A percentile compares a stretch with the other conserved stretches of the same genome.
These are phyloP conservation scores for Venturia canescens DNA, from an alignment of 1,140 invertebrate species.

Conservation along the genomic window DNA sequence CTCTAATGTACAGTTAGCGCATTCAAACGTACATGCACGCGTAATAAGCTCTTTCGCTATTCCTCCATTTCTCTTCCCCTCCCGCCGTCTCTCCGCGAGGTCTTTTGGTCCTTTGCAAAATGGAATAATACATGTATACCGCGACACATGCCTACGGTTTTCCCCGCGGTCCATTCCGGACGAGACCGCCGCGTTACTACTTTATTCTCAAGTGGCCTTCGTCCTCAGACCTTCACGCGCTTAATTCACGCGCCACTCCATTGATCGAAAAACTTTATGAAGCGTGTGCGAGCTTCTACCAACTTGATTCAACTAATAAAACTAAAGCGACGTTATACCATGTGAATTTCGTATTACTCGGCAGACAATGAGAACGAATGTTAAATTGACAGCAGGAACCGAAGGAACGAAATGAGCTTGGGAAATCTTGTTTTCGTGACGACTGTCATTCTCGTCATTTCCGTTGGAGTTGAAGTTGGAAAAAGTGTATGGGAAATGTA, in stretches of 20 bases:
- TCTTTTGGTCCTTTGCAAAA: background rate
- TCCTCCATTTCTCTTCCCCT: background rate
- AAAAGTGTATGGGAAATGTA: too few species aligned
- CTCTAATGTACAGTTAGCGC: background rate
- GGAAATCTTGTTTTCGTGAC: too few species aligned
- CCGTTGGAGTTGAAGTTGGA: too few species aligned
- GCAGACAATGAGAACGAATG: too few species aligned
- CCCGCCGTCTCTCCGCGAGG: background rate
- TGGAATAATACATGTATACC: background rate
- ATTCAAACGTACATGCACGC: background rate
- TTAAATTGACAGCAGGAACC: too few species aligned
- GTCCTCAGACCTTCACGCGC: too few species aligned
- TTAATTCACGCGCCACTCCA: background rate
- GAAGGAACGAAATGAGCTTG: too few species aligned
- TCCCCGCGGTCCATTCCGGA: conserved; percentile 19
- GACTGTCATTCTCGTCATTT: too few species aligned
- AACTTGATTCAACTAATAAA: conserved; percentile 24
- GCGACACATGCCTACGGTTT: background rate
- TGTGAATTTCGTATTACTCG: background rate
- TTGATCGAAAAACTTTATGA: conserved; percentile 16
- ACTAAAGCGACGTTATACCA: conserved; percentile 17
- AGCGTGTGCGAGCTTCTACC: background rate
- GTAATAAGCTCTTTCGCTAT: background rate
- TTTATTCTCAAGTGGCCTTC: conserved; percentile 26
- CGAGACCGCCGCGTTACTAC: background rate